Evolutionary conservation across 2,888 invertebrate species (phyloP).

Genomic region (Ophion slaviceki): DNA sequence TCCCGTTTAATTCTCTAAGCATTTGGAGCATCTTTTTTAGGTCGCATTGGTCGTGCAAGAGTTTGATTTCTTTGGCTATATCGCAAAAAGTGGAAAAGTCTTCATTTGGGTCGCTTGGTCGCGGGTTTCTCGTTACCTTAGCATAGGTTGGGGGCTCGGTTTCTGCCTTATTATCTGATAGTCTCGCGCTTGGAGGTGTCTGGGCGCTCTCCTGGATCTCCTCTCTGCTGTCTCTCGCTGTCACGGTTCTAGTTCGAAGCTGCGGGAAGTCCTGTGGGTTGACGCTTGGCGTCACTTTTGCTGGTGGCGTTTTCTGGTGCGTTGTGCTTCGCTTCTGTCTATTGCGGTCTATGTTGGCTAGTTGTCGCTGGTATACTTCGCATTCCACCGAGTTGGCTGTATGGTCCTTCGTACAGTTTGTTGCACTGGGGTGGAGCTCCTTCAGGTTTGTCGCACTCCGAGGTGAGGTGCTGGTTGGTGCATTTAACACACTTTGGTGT

Average conservation of each 20-base stretch:
- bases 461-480: constrained; percentile 2
- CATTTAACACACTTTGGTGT: constrained; percentile 46
- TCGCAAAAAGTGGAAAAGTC: background rate
- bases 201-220: background rate
- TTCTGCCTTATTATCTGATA: too few species aligned
- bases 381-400: constrained; percentile 29
- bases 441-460: constrained; percentile 12
- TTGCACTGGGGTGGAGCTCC: constrained; percentile 5
- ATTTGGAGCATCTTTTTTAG: constrained; percentile 16
- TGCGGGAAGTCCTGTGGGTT: background rate
- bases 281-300: background rate
- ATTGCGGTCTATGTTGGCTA: background rate
- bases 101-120: background rate
- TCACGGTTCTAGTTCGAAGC: background rate
- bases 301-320: background rate
- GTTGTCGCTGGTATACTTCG: background rate
- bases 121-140: background rate
- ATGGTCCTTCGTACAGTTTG: constrained; percentile 22
- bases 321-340: background rate
- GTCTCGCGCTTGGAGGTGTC: background rate
- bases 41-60: constrained; percentile 1
- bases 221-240: background rate
- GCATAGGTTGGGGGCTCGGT: background rate
- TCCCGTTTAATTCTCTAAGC: constrained; percentile 3
- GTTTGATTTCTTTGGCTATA: constrained; percentile 6